A percentile compares a stretch with the other conserved stretches of the same genome.
phyloP scores from a whole-genome alignment of 2,113 vertebrate species.

The Acanthochromis polyacanthus region DNA sequence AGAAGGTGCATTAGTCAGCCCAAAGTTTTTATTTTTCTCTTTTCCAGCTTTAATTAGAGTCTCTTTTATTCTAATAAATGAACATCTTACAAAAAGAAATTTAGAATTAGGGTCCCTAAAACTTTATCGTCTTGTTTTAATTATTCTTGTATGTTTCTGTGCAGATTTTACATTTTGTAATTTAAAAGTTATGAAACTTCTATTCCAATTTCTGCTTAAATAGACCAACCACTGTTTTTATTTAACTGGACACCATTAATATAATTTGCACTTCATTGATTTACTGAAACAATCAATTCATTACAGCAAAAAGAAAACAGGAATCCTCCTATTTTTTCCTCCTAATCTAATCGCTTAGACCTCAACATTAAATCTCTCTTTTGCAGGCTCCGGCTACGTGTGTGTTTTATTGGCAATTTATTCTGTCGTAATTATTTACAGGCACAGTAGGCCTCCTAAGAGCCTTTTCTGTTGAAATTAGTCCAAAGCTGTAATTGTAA shows the following conservation, averaged over 20 bases:
- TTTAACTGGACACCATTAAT: neutral
- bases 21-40: conserved; percentile 15
- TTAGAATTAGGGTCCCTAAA: no score
- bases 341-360: conserved; percentile 24
- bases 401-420: conserved; percentile 68
- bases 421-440: conserved; percentile 72
- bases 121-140: neutral
- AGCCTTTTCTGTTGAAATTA: conserved; percentile 47
- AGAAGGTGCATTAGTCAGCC: neutral
- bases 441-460: conserved; percentile 55
- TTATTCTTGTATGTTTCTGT: neutral
- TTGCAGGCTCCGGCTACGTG: conserved; percentile 41
- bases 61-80: no score
- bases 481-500: conserved; percentile 55
- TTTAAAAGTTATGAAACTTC: neutral
- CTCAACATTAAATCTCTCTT: conserved; percentile 20
- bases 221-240: neutral
- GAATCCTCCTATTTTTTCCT: conserved; percentile 1
- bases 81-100: no score
- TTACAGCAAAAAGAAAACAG: neutral
- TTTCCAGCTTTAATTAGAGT: conserved; percentile 4
- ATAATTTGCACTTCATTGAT: conserved; percentile 13
- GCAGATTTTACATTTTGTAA: neutral
- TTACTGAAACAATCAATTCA: neutral
- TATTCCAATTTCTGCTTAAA: neutral